phyloP scores from a whole-genome alignment of 2,888 invertebrate genomes.

The Apamea anceps region DNA sequence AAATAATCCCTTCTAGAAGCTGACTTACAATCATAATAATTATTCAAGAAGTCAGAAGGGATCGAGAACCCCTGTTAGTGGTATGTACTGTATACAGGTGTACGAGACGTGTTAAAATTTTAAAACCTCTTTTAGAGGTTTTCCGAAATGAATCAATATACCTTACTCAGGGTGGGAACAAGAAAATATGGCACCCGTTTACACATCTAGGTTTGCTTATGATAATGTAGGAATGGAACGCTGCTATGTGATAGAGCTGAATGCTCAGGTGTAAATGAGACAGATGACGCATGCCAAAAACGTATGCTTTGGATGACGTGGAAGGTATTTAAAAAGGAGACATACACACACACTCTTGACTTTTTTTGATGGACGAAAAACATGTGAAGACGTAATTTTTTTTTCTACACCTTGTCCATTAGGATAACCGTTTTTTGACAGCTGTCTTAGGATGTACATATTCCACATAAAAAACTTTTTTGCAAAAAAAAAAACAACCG shows the following conservation, averaged over 20 bases:
- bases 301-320: background rate
- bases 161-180: conserved; percentile 53
- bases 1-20: no score
- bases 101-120: conserved; percentile 77
- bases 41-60: background rate
- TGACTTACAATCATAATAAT: no score
- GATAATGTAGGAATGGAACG: background rate
- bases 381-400: no score
- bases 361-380: no score
- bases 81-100: conserved; percentile 62
- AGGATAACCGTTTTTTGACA: no score
- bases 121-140: conserved; percentile 77
- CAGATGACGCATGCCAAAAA: no score
- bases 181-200: conserved; percentile 11
- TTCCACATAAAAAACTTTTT: no score
- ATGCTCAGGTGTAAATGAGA: no score
- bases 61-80: conserved; percentile 66
- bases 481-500: no score
- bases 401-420: no score
- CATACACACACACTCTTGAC: background rate
- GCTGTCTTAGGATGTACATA: no score
- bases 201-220: background rate
- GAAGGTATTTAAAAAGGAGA: background rate
- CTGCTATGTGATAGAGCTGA: no score
- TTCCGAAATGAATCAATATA: conserved; percentile 77